Conservation (phyloP, 2,113 vertebrate genomes). For the Stomatorhinus ivindoensis region DNA sequence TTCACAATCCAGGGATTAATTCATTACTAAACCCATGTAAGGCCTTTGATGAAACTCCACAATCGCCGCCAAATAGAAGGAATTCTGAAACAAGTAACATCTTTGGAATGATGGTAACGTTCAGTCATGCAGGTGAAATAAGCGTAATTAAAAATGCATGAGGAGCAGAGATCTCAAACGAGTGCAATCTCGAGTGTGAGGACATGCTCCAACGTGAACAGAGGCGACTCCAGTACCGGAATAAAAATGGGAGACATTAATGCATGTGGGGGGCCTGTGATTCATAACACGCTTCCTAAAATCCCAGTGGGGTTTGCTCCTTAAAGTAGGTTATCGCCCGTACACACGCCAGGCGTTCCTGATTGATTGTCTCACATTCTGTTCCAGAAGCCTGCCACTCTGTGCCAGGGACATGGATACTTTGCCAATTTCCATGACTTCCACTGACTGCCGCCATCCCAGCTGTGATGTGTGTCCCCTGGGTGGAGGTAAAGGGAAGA, state of each 20-base stretch:
- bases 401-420: constrained; percentile 39
- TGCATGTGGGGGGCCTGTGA: neutral
- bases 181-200: neutral
- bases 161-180: neutral
- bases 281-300: constrained; percentile 22
- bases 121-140: neutral
- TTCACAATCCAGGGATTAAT: neutral
- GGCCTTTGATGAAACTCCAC: neutral
- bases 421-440: constrained; percentile 44
- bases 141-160: neutral
- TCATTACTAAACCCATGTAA: neutral
- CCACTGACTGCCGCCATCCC: constrained; percentile 51
- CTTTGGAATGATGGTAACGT: neutral
- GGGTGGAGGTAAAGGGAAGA: constrained; percentile 20
- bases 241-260: neutral
- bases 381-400: constrained; percentile 43
- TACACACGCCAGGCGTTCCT: constrained; percentile 36
- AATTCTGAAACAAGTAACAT: neutral
- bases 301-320: constrained; percentile 18
- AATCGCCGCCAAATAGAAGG: neutral
- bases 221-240: neutral
- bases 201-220: neutral
- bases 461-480: constrained; percentile 44
- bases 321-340: constrained; percentile 41
- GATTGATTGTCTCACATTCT: constrained; percentile 49